Evolutionary conservation across 2,797 vertebrate genomes (phyloP).

Genomic region (Zenarchopterus dispar): DNA sequence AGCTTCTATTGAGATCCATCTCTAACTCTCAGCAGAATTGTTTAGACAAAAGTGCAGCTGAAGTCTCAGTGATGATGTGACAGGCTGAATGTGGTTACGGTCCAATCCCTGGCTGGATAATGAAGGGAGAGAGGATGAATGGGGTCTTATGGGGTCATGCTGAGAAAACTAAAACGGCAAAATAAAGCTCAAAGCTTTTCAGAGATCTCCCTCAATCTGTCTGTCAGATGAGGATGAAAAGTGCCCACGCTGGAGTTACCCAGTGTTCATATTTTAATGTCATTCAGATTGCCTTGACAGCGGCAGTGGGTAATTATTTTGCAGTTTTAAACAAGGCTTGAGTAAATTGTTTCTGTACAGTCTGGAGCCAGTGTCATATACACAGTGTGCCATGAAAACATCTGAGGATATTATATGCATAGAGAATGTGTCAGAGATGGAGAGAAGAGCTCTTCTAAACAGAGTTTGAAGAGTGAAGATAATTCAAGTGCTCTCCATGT

Average conservation of each 20-base stretch:
- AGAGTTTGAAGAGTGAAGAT: slow-evolving; percentile 44
- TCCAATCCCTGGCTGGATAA: slow-evolving; percentile 51
- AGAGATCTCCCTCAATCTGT: slow-evolving; percentile 54
- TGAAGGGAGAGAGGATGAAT: slow-evolving; percentile 61
- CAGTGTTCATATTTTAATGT: slow-evolving; percentile 49
- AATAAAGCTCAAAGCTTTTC: slow-evolving; percentile 51
- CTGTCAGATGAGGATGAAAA: slow-evolving; percentile 66
- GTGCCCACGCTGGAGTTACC: slow-evolving; percentile 33
- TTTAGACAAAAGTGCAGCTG: slow-evolving; percentile 55
- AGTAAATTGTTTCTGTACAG: slow-evolving; percentile 48
- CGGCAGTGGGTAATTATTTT: slow-evolving; percentile 58
- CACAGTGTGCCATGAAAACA: slow-evolving; percentile 50
- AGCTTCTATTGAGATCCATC: slow-evolving; percentile 39
- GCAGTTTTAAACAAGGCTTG: slow-evolving; percentile 48
- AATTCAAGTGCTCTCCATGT: slow-evolving; percentile 43
- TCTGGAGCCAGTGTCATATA: slow-evolving; percentile 53
- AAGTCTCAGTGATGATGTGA: slow-evolving; percentile 59
- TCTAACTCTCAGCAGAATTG: slow-evolving; percentile 44
- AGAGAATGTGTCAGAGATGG: slow-evolving; percentile 56
- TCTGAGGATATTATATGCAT: slow-evolving; percentile 40
- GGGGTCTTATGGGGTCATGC: slow-evolving; percentile 61
- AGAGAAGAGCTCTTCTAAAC: slow-evolving; percentile 39
- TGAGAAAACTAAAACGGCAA: slow-evolving; percentile 58
- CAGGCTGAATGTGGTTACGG: slow-evolving; percentile 58
- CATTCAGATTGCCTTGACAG: slow-evolving; percentile 58